Evolutionary conservation across 2,888 invertebrate genomes (phyloP).

Genomic region (Heliconius cydno): DNA sequence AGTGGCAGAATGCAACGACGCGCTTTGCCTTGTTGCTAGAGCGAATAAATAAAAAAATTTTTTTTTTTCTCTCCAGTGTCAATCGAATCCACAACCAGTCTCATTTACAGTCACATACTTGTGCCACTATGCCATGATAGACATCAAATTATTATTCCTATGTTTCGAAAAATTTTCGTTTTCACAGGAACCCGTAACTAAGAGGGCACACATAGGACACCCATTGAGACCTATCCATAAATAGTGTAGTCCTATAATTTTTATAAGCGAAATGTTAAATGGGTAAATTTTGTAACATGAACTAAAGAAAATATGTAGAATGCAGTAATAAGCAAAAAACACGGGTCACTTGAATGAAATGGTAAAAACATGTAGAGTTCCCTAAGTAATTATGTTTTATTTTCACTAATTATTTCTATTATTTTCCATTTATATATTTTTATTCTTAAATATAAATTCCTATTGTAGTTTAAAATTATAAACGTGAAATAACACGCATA

Average conservation of each 20-base stretch:
- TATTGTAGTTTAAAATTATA: not conserved
- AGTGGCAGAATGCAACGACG: too few relatives aligned
- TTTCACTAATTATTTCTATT: not conserved
- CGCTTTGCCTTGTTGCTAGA: too few relatives aligned
- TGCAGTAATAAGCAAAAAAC: not conserved
- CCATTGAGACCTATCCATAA: too few relatives aligned
- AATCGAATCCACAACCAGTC: too few relatives aligned
- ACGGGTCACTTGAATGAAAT: not conserved
- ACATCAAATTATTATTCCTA: not conserved
- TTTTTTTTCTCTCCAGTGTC: too few relatives aligned
- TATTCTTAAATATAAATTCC: not conserved
- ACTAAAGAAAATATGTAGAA: too few relatives aligned
- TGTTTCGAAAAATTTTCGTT: not conserved
- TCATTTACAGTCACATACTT: too few relatives aligned
- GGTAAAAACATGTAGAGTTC: too few relatives aligned
- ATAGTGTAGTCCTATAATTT: not conserved
- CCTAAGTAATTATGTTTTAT: too few relatives aligned
- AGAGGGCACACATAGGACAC: too few relatives aligned
- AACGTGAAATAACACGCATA: not conserved
- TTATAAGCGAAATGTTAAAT: not conserved
- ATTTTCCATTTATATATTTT: not conserved
- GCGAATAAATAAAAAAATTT: too few relatives aligned
- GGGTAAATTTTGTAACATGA: not conserved
- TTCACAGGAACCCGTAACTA: not conserved
- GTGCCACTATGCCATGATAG: too few relatives aligned